Percentiles rank a stretch among this genome's conserved stretches.
These are phyloP conservation scores for Coremacera marginata DNA, from an alignment of 2,888 invertebrate genomes.

Conservation along the genomic window DNA sequence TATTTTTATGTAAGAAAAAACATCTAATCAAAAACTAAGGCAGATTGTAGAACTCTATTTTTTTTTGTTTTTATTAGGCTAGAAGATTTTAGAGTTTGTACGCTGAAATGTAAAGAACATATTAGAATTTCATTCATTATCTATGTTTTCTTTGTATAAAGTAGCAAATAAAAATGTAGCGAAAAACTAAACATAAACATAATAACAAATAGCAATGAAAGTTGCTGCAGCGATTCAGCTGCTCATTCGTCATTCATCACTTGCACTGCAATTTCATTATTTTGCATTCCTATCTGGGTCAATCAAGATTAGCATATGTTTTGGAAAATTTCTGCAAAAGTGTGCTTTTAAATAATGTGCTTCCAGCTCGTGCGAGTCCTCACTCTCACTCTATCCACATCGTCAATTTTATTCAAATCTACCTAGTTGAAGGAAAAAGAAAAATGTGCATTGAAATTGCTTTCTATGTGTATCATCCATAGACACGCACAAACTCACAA, in stretches of 20 bases:
- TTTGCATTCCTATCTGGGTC: neutral
- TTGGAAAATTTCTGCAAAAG: neutral
- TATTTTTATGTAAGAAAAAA: neutral
- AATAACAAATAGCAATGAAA: neutral
- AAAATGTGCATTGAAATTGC: slow-evolving; percentile 4
- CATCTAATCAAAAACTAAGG: too few relatives aligned
- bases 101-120: slow-evolving; percentile 6
- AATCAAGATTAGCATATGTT: slow-evolving; percentile 1
- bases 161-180: neutral
- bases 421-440: neutral
- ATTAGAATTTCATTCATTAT: slow-evolving; percentile 1
- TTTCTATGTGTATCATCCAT: slow-evolving; percentile 1
- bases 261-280: neutral
- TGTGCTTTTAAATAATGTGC: neutral
- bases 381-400: neutral
- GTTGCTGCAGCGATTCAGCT: neutral
- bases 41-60: too few relatives aligned
- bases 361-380: neutral
- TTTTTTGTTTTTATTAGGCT: neutral
- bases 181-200: neutral
- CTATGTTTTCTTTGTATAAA: slow-evolving; percentile 3
- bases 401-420: neutral
- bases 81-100: slow-evolving; percentile 3
- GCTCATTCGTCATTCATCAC: neutral
- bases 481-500: neutral